These are phyloP conservation scores for Isaurus tuberculatus DNA, from an alignment of 92 coral and sea anemone species.

Conservation along the genomic window DNA sequence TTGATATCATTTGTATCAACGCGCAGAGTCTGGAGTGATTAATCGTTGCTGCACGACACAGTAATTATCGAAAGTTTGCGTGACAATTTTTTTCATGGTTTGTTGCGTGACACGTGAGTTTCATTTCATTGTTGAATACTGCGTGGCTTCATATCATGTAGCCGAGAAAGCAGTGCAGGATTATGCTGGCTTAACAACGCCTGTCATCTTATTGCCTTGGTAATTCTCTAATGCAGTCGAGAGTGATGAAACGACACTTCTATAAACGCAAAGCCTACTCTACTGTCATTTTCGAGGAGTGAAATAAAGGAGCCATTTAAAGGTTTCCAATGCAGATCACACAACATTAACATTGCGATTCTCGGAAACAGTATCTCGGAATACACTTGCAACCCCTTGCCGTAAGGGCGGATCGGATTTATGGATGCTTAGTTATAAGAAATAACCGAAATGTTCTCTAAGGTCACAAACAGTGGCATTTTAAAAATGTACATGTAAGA, in stretches of 20 bases:
- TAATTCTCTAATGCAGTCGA: not conserved
- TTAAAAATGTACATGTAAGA: not conserved
- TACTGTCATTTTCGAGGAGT: not conserved
- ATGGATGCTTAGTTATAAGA: not conserved
- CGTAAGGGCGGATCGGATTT: not conserved
- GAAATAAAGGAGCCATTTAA: not conserved
- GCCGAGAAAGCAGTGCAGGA: not conserved
- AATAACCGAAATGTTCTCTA: not conserved
- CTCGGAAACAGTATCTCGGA: not conserved
- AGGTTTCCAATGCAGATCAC: not conserved
- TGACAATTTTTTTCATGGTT: not conserved
- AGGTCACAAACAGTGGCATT: not conserved
- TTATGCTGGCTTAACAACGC: not conserved
- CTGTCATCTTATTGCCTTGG: not conserved
- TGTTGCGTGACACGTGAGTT: slow-evolving; percentile 1
- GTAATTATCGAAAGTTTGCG: not conserved
- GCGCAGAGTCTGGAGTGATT: not conserved
- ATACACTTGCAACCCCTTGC: not conserved
- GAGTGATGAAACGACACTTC: not conserved
- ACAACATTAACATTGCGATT: not conserved
- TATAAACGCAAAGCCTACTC: not conserved
- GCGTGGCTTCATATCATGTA: not conserved
- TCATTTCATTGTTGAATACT: not conserved
- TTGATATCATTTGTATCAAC: slow-evolving; percentile 16
- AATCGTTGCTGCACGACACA: not conserved